Percentiles rank a stretch among this genome's conserved stretches.
Evolutionary conservation across 1,140 invertebrate genomes (phyloP).

Genomic region (Aphaenogaster floridana): DNA sequence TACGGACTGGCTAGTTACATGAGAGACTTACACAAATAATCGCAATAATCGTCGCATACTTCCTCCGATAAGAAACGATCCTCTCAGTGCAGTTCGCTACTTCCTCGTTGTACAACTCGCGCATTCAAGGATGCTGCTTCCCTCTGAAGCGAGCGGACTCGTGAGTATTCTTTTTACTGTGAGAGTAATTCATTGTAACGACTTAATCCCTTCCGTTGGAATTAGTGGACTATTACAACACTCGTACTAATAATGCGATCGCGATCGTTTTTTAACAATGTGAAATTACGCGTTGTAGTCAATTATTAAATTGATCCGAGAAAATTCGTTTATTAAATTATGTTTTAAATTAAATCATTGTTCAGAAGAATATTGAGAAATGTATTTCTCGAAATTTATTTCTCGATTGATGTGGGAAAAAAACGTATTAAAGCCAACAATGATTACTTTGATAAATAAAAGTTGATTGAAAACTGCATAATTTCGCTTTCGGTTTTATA

Average conservation of each 20-base stretch:
- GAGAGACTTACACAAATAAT: slow-evolving; percentile 54
- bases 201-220: slow-evolving; percentile 37
- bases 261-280: neutral
- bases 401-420: neutral
- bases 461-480: neutral
- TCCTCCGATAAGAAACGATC: slow-evolving; percentile 10
- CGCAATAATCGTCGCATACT: neutral
- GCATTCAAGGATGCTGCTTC: slow-evolving; percentile 20
- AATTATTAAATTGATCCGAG: neutral
- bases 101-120: slow-evolving; percentile 10
- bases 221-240: neutral
- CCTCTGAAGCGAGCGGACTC: neutral
- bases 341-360: neutral
- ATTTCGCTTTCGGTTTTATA: neutral
- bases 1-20: slow-evolving; percentile 37
- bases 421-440: neutral
- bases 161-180: neutral
- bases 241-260: neutral
- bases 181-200: neutral
- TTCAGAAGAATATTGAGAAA: neutral
- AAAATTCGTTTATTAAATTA: neutral
- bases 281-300: neutral
- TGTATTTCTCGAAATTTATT: neutral
- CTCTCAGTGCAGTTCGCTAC: neutral
- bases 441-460: neutral